Base-by-base conservation (phyloP, 2,888 invertebrate species). In the Lithophane semibrunnea region DNA sequence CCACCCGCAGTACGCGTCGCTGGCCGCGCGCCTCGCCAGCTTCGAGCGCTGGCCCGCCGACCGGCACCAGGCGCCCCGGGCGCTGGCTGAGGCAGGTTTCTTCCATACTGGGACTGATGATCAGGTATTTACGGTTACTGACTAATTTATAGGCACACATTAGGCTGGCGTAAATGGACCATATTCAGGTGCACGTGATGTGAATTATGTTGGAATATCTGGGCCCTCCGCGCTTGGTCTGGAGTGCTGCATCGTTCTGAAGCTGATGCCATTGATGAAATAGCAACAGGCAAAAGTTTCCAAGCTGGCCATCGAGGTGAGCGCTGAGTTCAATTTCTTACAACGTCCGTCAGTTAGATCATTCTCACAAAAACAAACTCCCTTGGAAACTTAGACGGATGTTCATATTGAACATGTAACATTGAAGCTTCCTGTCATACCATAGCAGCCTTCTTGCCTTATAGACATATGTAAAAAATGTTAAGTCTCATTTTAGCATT, bases 21-120 rank as follows among this genome's bases (percentile, higher is more conserved):
- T 98, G 13, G 98, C 98, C 78, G 91, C 93, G 0, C 97, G 99
- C 52, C 92, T 98, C 61, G 96, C 97, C 58, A 98, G 98, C 3
- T 99, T 98, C 93, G 93, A 93, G 68, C 95, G 96, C 76, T 99
- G 99, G 99, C 98, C 99, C 0, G 96, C 97, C 5, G 96, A 97
- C 79, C 96, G 98, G 37, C 97, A 97, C 42, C 99, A 99, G 93
- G 97, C 97, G 1, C 98, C 99, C 0, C 97, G 98, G 79, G 97
- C 97, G 13, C 94, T 99, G 75, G 98, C 99, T 0, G 98, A 98
- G 75, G 99, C 99, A 37, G 99, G 99, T 7, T 99, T 99, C 94
- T 99, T 98, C 93, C 99, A 99, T 92, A 98, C 97, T 86, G 98
- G 98, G 29, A 95, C 96, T 42, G 97, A 97, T 66, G 98, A 98